These are phyloP conservation scores for Chitala chitala DNA, from an alignment of 2,113 vertebrate species.

Conservation along the genomic window DNA sequence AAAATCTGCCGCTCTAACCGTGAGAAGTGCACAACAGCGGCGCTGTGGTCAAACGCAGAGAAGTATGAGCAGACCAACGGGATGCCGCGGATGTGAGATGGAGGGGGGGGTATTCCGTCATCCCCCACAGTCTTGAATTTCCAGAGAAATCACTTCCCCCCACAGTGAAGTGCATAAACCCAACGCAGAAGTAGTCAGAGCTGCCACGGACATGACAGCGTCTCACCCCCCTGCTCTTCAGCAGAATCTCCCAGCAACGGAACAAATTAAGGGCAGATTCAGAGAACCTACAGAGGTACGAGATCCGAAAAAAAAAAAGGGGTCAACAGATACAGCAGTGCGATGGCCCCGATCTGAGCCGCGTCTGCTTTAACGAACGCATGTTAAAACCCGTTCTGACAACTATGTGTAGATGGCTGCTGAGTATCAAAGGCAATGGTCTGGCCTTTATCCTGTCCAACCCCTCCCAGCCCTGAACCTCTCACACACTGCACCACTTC, in stretches of 20 bases:
- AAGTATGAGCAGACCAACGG: no score
- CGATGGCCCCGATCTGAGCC: background rate
- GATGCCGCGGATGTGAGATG: no score
- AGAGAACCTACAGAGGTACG: background rate
- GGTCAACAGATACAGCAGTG: background rate
- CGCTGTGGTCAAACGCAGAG: no score
- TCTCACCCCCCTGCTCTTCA: background rate
- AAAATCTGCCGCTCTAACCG: no score
- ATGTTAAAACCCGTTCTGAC: slow-evolving; percentile 17
- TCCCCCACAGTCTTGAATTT: no score
- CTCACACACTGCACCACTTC: background rate
- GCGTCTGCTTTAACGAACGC: slow-evolving; percentile 15
- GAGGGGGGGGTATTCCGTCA: no score
- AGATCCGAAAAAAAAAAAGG: no score
- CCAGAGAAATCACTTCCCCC: no score
- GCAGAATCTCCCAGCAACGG: background rate
- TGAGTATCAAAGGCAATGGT: slow-evolving; percentile 15
- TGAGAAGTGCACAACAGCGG: no score
- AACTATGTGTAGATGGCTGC: slow-evolving; percentile 22
- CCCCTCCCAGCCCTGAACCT: background rate
- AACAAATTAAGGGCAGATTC: slow-evolving; percentile 6
- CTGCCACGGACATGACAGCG: background rate
- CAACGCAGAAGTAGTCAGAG: background rate
- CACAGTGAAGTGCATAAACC: no score
- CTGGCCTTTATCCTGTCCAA: background rate